A percentile compares a stretch with the other conserved stretches of the same genome.
Evolutionary conservation across 2,113 vertebrate species (phyloP).

Genomic region (Mugil cephalus): DNA sequence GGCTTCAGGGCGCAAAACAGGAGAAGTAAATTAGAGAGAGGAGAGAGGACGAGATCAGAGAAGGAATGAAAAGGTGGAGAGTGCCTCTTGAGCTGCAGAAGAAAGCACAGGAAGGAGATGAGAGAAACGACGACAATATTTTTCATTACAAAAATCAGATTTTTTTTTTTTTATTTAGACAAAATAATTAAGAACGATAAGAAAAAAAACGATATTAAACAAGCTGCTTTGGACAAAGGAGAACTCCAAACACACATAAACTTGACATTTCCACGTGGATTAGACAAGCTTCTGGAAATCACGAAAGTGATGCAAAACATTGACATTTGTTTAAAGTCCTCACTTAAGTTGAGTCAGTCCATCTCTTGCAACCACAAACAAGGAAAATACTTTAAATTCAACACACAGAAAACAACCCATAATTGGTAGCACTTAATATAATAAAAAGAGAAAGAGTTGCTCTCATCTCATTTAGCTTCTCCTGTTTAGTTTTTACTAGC

Average conservation of each 20-base stretch:
- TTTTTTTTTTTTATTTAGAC: conserved; percentile 61
- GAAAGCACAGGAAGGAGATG: background rate
- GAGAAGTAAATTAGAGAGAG: conserved; percentile 63
- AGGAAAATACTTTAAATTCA: conserved; percentile 20
- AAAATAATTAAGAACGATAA: conserved; percentile 56
- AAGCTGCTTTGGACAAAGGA: conserved; percentile 4
- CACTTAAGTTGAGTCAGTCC: background rate
- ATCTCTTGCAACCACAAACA: conserved; percentile 10
- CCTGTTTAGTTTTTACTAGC: background rate
- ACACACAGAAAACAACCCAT: conserved; percentile 21
- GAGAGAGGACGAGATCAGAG: conserved; percentile 49
- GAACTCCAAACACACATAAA: background rate
- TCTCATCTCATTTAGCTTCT: background rate
- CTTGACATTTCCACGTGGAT: background rate
- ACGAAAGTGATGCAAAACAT: background rate
- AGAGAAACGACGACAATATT: conserved; percentile 24
- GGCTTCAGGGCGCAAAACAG: conserved; percentile 51
- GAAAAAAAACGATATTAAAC: conserved; percentile 27
- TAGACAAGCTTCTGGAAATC: background rate
- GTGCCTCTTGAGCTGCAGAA: conserved; percentile 45
- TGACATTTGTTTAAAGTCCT: background rate
- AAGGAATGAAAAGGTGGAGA: conserved; percentile 44
- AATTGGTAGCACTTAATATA: background rate
- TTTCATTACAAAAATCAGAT: conserved; percentile 53
- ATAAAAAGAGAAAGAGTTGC: conserved; percentile 20